A percentile compares a stretch with the other conserved stretches of the same genome.
Conservation (phyloP, 2,113 vertebrate genomes). For the Muntiacus reevesi region DNA sequence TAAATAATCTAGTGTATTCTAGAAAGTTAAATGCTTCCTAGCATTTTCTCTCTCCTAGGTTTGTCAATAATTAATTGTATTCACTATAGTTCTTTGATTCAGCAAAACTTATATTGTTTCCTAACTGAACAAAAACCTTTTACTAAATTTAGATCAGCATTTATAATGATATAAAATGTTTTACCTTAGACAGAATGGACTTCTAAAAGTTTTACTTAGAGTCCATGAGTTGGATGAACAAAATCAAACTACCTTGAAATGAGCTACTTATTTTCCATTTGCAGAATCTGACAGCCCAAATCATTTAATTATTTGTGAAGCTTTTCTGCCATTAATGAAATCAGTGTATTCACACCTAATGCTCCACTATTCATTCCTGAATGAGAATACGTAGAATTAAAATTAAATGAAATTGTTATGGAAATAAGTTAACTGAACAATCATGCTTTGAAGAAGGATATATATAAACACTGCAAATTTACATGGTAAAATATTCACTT, state of each 20-base stretch:
- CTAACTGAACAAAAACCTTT: background rate
- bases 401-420: background rate
- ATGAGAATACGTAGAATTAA: background rate
- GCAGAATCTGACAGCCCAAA: background rate
- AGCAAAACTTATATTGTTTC: background rate
- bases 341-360: background rate
- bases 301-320: background rate
- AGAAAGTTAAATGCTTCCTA: background rate
- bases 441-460: background rate
- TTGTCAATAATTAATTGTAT: background rate
- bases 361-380: background rate
- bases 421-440: background rate
- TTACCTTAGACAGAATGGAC: background rate
- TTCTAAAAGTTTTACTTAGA: background rate
- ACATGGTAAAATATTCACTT: background rate
- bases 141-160: background rate
- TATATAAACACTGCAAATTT: background rate
- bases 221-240: background rate
- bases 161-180: background rate
- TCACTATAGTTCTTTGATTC: background rate
- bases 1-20: background rate
- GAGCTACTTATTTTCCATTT: background rate
- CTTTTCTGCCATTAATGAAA: background rate
- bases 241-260: background rate
- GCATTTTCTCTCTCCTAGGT: background rate